phyloP scores from a whole-genome alignment of 2,888 invertebrate species.

The Glyphotaelius pellucidus region DNA sequence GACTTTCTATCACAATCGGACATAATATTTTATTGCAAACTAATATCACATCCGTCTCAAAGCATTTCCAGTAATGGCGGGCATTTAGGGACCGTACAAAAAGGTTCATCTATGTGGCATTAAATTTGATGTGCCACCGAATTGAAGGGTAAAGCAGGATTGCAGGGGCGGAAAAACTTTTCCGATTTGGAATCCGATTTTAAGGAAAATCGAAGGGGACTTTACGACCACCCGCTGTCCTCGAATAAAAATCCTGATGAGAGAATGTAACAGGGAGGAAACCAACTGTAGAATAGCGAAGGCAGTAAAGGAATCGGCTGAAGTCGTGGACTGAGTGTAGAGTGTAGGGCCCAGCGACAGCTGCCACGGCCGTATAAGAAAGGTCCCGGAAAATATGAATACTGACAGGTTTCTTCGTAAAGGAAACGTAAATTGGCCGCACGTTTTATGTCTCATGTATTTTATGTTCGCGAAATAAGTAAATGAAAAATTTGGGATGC shows the following conservation, averaged over 20 bases:
- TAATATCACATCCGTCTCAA: background rate
- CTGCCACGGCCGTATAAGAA: slow-evolving; percentile 58
- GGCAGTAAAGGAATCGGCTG: slow-evolving; percentile 57
- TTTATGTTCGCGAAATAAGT: slow-evolving; percentile 22
- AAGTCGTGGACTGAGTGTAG: background rate
- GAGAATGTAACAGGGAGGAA: slow-evolving; percentile 15
- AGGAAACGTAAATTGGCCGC: slow-evolving; percentile 18
- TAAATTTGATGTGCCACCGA: slow-evolving; percentile 41
- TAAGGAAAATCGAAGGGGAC: slow-evolving; percentile 32
- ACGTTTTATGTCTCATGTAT: slow-evolving; percentile 37
- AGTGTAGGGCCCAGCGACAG: slow-evolving; percentile 49
- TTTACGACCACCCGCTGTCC: slow-evolving; percentile 54
- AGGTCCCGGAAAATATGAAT: slow-evolving; percentile 56
- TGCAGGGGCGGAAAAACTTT: slow-evolving; percentile 54
- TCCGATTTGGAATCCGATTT: slow-evolving; percentile 57
- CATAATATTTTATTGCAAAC: background rate
- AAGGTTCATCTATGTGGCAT: slow-evolving; percentile 33
- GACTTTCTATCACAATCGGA: background rate
- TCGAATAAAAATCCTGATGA: slow-evolving; percentile 45
- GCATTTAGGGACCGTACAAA: slow-evolving; percentile 34
- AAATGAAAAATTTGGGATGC: slow-evolving; percentile 16
- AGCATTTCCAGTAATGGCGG: background rate
- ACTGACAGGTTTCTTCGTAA: slow-evolving; percentile 49
- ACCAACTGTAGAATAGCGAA: slow-evolving; percentile 45
- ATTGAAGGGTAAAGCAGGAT: slow-evolving; percentile 4